Evolutionary conservation across 2,888 invertebrate species (phyloP), one percentile per base, ranked within the genome.

Genomic region (Trachelus troglodyta): DNA sequence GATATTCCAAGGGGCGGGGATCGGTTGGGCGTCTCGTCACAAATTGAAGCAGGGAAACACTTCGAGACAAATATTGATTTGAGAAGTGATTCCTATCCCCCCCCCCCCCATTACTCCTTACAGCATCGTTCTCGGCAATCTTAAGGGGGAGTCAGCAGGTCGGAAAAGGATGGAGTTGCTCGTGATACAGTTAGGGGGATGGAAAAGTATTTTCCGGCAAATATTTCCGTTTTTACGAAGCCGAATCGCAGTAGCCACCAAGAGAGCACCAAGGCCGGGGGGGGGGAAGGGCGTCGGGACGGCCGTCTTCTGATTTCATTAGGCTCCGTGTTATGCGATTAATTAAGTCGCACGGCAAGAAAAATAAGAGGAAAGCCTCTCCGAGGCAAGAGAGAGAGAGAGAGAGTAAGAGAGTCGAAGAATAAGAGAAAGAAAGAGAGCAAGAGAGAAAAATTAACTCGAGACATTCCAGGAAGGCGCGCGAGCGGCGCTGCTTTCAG

Each of bases 321-420:
- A 91, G 91, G 90, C 87, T 86, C 90, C 88, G 91, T 91, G 91
- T 91, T 91, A 91, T 91, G 91, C 91, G 91, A 91, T 91, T 91
- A 91, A 91, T 91, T 91, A 91, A 91, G 91, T 91, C 90, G 90
- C 90, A 88, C 85, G 86, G 86, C 86, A 87, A 88, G 87, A 89
- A 90, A 90, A 90, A 89, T 87, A 89, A 87, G 86, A 88, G 86
- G 83, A 83, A 81, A 86, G 81, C 37, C 77, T 56, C 56, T 31
- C 71, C 15, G 35, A 35, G 35, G n/a, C 40, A 69, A 74, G 76
- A 37, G 37, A 37, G 35, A 35, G 4, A 4, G 37, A 37, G 74
- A 81, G 80, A 79, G 84, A 85, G 76, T 69, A 79, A 76, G 81
- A 83, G 83, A 76, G 80, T 80, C 81, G 15, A 15, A 40, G 40